Conservation (phyloP, 2,113 vertebrate species). For the Lasiurus cinereus region DNA sequence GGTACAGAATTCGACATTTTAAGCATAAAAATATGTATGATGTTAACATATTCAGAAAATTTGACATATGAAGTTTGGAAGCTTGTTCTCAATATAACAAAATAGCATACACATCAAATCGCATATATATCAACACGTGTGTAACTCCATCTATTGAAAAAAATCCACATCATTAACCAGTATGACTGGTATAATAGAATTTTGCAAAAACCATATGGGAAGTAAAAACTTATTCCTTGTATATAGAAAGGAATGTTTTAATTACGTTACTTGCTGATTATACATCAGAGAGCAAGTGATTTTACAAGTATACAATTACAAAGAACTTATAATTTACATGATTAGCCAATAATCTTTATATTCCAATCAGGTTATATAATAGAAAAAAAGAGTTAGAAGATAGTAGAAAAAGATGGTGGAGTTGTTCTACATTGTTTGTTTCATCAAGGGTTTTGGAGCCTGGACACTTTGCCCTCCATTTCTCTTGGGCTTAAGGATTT, state of each 20-base stretch:
- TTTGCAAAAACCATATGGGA: background rate
- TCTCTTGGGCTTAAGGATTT: background rate
- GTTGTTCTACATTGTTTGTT: background rate
- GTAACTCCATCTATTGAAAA: too few species aligned
- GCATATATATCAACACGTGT: too few species aligned
- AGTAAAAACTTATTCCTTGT: background rate
- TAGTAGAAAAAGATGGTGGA: background rate
- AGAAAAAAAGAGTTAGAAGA: background rate
- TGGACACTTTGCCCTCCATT: background rate
- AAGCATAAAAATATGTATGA: too few species aligned
- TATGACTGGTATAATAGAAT: background rate
- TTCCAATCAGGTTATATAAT: background rate
- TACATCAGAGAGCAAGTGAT: background rate
- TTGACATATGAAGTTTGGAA: too few species aligned
- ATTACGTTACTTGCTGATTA: background rate
- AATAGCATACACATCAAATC: too few species aligned
- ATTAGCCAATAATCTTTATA: background rate
- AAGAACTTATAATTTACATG: background rate
- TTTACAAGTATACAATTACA: slow-evolving; percentile 26
- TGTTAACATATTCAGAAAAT: too few species aligned
- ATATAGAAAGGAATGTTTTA: background rate
- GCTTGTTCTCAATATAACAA: too few species aligned
- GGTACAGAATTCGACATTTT: too few species aligned
- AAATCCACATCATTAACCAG: too few species aligned
- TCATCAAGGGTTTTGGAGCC: background rate